Base-by-base conservation (phyloP, 2,113 vertebrate genomes). In the Phaethon lepturus region DNA sequence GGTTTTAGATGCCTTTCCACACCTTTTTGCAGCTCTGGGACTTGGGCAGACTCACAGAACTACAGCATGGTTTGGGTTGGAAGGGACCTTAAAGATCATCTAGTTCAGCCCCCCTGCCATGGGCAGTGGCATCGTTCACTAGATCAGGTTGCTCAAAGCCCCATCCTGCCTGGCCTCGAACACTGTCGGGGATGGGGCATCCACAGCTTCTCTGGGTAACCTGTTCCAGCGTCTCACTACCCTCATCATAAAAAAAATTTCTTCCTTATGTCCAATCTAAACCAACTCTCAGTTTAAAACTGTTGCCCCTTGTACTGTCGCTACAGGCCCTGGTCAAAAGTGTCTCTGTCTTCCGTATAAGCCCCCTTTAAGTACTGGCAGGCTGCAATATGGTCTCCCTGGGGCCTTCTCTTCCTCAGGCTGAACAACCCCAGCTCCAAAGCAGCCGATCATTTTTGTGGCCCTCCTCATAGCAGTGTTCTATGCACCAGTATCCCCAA, bases 351-450 rank as follows among this genome's bases (percentile, higher is more conserved):
- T 56, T 22, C 11, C 24, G 55, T 50, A 18, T 10, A n/a, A 26
- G 17, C 17, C 16, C 11, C 5, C 9, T 58, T 38, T 59, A 67
- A 75, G 40, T 45, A 29, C 19, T 47, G 49, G 38, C 53, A 68
- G 33, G 33, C 16, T 1, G 0, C 28, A 19, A 4, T 20, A 64
- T 31, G 10, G 4, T 44, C 33, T 35, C 2, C 9, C 5, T 3
- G 17, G 45, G 71, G 28, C 40, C 15, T 75, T 66, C 49, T 29
- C 20, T 45, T 79, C 35, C 84, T 17, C 26, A 31, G 23, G 8
- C 23, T 79, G 26, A 79, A 9, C 26, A 59, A 55, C 8, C 14
- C 20, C 18, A 29, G 15, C 7, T 62, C 15, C 50, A 45, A 38
- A 38, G 38, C 38, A 38, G 38, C 38, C 38, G 25, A 45, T 26